Evolutionary conservation across 2,888 invertebrate genomes (phyloP), one percentile per base, ranked within the genome.

Genomic region (Clunio marinus): DNA sequence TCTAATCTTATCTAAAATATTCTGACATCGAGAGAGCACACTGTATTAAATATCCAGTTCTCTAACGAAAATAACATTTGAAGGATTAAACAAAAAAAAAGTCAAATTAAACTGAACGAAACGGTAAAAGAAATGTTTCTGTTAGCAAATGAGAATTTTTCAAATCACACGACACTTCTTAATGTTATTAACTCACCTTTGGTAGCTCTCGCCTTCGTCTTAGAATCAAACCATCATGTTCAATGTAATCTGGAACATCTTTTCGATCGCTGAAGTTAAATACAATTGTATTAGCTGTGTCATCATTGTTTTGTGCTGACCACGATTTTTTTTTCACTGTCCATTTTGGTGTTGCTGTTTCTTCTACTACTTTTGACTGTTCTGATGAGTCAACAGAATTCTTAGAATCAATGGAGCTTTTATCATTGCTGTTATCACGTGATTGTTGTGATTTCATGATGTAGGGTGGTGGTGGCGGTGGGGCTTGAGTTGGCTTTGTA

Each of bases 171-270:
- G 41, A 41, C 15, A 3, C 10, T n/a, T 41, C 15, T 41, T 10
- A 13, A 15, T 41, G 13, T 45, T 28, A 59, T 25, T 62, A 24
- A 60, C 85, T 86, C 75, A 90, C 91, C 88, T 89, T 90, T 74
- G 88, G 84, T 74, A 85, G 82, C 75, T 86, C 85, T 70, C 86
- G 83, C 73, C 84, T 84, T 74, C 83, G 82, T 73, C 85, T 83
- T 73, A 87, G 84, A 73, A 88, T 83, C 77, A 88, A 83, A 73
- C 91, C 91, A 81, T 93, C 93, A 80, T 93, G 92, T 77, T 91
- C 91, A 75, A 94, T 90, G 80, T 94, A 93, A 83, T 93, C 91
- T 63, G 93, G 93, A 74, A 93, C 91, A 75, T 89, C 89, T 79
- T 89, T 89, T 75, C 89, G 85, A 79, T 86, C 83, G 72, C 88